phyloP scores from a whole-genome alignment of 2,797 vertebrate species.

The Urophycis tenuis region DNA sequence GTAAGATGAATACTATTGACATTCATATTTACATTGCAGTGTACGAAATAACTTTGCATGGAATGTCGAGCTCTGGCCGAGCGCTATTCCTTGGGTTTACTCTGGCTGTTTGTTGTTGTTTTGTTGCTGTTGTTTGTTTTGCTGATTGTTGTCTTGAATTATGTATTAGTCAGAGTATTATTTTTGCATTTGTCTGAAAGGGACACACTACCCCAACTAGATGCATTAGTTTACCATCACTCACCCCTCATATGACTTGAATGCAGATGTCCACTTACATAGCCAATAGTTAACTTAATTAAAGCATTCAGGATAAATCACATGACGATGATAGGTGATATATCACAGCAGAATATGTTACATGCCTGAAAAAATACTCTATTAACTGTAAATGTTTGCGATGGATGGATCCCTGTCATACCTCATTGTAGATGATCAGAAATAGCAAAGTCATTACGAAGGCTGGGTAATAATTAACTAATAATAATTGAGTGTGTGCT shows the following conservation, averaged over 20 bases:
- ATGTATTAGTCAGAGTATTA: background rate
- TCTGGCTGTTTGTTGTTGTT: background rate
- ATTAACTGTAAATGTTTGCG: background rate
- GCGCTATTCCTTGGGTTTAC: background rate
- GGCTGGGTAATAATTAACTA: background rate
- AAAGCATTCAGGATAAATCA: background rate
- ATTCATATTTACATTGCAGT: background rate
- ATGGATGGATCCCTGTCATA: background rate
- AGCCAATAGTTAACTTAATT: background rate
- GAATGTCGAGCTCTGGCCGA: background rate
- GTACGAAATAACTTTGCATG: background rate
- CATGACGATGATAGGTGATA: too few species aligned
- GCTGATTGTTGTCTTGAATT: background rate
- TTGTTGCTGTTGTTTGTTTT: background rate
- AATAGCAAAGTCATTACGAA: background rate
- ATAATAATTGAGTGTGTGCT: background rate
- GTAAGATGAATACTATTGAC: background rate
- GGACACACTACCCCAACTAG: background rate
- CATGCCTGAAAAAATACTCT: background rate
- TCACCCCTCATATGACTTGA: background rate
- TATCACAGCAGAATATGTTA: background rate
- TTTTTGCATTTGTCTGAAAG: background rate
- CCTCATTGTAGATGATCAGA: background rate
- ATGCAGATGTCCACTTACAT: background rate
- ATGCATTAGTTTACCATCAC: conserved; percentile 12